Evolutionary conservation across 2,113 vertebrate genomes (phyloP), one percentile per base, ranked within the genome.

Genomic region (Anarrhichthys ocellatus): DNA sequence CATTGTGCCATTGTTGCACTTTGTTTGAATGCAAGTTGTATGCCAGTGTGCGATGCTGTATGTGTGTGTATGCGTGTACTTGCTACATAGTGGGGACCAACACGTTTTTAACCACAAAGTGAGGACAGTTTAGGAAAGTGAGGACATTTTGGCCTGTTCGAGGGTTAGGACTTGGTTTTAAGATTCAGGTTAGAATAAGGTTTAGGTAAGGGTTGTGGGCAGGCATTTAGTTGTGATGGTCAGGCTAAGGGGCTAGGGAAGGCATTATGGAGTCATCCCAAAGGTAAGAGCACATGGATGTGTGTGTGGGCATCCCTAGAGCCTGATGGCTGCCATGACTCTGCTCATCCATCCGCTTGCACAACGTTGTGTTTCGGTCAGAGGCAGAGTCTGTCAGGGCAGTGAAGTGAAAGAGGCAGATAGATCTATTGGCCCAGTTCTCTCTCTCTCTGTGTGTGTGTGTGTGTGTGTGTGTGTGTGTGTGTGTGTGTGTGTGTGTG

Each of bases 401-500:
- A 79, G 78, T 86, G 81, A 76, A 90, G 85, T 86, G 82, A 77
- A 76, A 87, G 74, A 76, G 86, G 69, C 50, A 66, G 59, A 75
- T 61, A 11, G 83, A 81, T 62, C 34, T 72, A 29, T 38, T 68
- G 48, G 66, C 52, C 54, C 20, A 32, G 38, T 18, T 50, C 9
- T 56, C 27, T 27, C 27, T 27, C 27, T n/a, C n/a, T n/a, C n/a
- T 2, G 29, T 29, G 62, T 44, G 64, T 27, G 22, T 27, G 13
- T 32, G 50, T 65, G 77, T 38, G 40, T 65, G 42, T 42, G 78
- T 56, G 54, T 36, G 75, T 2, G 29, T 29, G 62, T 44, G 64
- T 27, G 22, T 27, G 13, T 32, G 50, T 65, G 77, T 38, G 40
- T 65, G 42, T 42, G 78, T 56, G 54, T 36, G 75, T n/a, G n/a